Percentiles rank a stretch among this genome's conserved stretches.
These are phyloP conservation scores for Apamea sordens DNA, from an alignment of 2,888 invertebrate species.

Conservation along the genomic window DNA sequence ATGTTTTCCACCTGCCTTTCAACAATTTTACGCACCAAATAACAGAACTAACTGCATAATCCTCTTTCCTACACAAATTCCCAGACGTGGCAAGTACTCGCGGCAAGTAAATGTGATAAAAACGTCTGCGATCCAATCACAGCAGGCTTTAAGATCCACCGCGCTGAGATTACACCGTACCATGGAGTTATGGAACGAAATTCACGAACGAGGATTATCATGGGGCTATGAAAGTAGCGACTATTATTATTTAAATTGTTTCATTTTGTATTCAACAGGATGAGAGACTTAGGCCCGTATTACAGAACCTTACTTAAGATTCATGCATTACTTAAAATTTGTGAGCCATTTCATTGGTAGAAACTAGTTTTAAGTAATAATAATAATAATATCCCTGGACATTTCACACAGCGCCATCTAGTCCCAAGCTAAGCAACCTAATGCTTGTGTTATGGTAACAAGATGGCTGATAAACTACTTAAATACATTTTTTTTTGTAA, in stretches of 20 bases:
- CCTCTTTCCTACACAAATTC: conserved; percentile 59
- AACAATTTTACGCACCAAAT: not conserved
- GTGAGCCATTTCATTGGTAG: not conserved
- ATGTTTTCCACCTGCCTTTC: not conserved
- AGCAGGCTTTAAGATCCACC: conserved; percentile 78
- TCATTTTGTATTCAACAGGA: not conserved
- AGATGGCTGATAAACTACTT: too few species aligned
- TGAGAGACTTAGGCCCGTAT: not conserved
- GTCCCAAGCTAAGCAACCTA: too few species aligned
- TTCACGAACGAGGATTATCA: conserved; percentile 79
- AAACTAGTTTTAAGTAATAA: too few species aligned
- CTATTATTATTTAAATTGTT: not conserved
- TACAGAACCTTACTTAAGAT: not conserved
- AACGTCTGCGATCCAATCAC: conserved; percentile 83
- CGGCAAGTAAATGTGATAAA: conserved; percentile 74
- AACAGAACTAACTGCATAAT: conserved; percentile 43
- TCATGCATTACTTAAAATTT: not conserved
- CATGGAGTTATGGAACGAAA: conserved; percentile 82
- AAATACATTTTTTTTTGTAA: too few species aligned
- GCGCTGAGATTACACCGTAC: conserved; percentile 79
- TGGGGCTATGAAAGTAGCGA: conserved; percentile 71
- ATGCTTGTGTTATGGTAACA: too few species aligned
- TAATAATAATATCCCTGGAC: too few species aligned
- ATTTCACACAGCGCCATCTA: too few species aligned
- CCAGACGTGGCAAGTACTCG: conserved; percentile 32